phyloP scores from a whole-genome alignment of 2,888 invertebrate species.

The Carabus problematicus region DNA sequence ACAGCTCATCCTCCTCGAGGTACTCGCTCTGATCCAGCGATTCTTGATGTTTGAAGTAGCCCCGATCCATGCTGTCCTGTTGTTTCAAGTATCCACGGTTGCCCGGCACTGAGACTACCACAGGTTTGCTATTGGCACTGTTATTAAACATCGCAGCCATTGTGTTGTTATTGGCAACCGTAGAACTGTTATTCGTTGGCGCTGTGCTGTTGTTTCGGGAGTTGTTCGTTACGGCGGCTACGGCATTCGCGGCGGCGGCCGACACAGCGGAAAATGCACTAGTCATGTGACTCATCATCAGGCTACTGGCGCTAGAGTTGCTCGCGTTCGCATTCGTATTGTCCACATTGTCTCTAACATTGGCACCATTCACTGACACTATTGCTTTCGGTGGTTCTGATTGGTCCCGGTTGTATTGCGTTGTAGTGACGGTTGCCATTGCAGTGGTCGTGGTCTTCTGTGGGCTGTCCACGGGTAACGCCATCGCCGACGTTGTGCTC shows the following conservation, averaged over 20 bases:
- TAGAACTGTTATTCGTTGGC: no score
- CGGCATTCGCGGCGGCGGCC: slow-evolving; percentile 58
- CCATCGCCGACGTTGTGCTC: slow-evolving; percentile 46
- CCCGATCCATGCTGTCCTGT: slow-evolving; percentile 43
- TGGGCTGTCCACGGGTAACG: slow-evolving; percentile 43
- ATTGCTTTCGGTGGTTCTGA: slow-evolving; percentile 52
- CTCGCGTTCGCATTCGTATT: slow-evolving; percentile 52
- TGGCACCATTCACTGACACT: slow-evolving; percentile 47
- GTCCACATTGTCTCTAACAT: slow-evolving; percentile 44
- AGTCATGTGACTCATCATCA: slow-evolving; percentile 61
- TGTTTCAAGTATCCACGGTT: slow-evolving; percentile 48
- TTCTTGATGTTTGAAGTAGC: slow-evolving; percentile 61
- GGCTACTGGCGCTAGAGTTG: slow-evolving; percentile 60
- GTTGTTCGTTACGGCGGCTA: slow-evolving; percentile 49
- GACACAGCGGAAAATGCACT: slow-evolving; percentile 63
- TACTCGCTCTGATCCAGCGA: slow-evolving; percentile 56
- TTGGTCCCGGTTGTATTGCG: slow-evolving; percentile 56
- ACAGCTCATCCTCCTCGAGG: slow-evolving; percentile 43
- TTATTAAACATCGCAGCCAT: background rate
- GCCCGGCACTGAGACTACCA: slow-evolving; percentile 32
- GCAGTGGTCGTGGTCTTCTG: slow-evolving; percentile 43
- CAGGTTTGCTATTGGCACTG: background rate
- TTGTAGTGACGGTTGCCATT: slow-evolving; percentile 47
- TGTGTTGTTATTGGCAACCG: background rate
- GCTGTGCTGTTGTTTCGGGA: slow-evolving; percentile 12